Base-by-base conservation (phyloP, 2,888 invertebrate genomes). In the Arge pagana region DNA sequence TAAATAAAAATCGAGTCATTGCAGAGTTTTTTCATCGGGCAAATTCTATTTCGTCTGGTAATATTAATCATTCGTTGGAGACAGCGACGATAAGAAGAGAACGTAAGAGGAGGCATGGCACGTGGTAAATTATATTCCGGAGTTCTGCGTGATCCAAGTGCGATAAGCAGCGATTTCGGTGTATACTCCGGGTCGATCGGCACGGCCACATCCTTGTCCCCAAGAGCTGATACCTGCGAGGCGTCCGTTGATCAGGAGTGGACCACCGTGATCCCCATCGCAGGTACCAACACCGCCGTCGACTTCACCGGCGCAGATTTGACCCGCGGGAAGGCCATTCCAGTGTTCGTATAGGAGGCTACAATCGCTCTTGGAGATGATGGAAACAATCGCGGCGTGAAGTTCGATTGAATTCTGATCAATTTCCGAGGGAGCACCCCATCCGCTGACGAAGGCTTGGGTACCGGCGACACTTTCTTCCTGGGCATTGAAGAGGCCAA, bases 301-400 rank as follows among this genome's bases (percentile, higher is more conserved):
- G 3, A 39, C 39, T 28, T 24, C 36, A 26, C 48, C 48, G 3
- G 48, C 48, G 26, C 48, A 48, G 2, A n/a, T 6, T 39, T 37
- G 36, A 1, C 48, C 26, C 13, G 11, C 4, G 13, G 13, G 11
- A 31, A 31, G 13, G 11, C 3, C 13, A 4, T 5, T 3, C 11
- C 31, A 5, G 10, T 15, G 10, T 36, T 36, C 36, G n/a, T n/a
- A n/a, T n/a, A n/a, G n/a, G n/a, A n/a, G n/a, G n/a, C n/a, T n/a
- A 62, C 85, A 85, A 0, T 65, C 50, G 3, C 74, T 61, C 2
- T 79, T 74, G 55, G 76, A 82, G 7, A 84, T 79, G 63, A 81
- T 78, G 0, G 83, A 83, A 0, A 85, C 78, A 26, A 77, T 61
- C 0, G 82, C 83, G 50, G 72, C 78, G 52, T 83, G 83, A 26